phyloP scores from a whole-genome alignment of 2,888 invertebrate species.

The Cataglyphis livida region DNA sequence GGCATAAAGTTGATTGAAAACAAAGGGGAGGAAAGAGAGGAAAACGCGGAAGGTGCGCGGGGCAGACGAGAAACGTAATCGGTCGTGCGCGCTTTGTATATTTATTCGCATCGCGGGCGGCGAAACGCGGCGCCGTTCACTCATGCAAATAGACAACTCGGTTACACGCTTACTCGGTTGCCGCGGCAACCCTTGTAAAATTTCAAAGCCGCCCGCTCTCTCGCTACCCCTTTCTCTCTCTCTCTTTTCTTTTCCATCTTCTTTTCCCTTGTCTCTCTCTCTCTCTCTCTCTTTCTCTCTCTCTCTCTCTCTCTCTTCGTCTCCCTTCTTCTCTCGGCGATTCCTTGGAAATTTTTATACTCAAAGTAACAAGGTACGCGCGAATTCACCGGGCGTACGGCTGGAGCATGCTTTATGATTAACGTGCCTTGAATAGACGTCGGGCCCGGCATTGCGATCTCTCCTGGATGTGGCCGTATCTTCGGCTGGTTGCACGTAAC shows the following conservation, averaged over 20 bases:
- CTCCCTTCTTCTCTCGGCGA: not conserved
- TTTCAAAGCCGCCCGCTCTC: slow-evolving; percentile 30
- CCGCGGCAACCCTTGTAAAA: slow-evolving; percentile 53
- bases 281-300: not conserved
- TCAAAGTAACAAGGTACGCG: slow-evolving; percentile 50
- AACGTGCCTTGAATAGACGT: slow-evolving; percentile 56
- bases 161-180: slow-evolving; percentile 52
- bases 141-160: slow-evolving; percentile 56
- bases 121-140: slow-evolving; percentile 31
- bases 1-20: slow-evolving; percentile 71
- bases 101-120: slow-evolving; percentile 36
- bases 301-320: not conserved
- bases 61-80: slow-evolving; percentile 53
- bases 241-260: too few relatives aligned
- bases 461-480: slow-evolving; percentile 7
- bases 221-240: not conserved
- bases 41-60: not conserved
- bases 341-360: slow-evolving; percentile 50
- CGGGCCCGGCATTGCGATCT: slow-evolving; percentile 40
- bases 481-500: not conserved
- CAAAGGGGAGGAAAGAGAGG: slow-evolving; percentile 40
- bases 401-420: slow-evolving; percentile 52
- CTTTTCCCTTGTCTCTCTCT: too few relatives aligned
- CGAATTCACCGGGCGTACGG: slow-evolving; percentile 41
- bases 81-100: slow-evolving; percentile 44